Conservation (phyloP, 2,888 invertebrate genomes). For the Resseliella maxima region DNA sequence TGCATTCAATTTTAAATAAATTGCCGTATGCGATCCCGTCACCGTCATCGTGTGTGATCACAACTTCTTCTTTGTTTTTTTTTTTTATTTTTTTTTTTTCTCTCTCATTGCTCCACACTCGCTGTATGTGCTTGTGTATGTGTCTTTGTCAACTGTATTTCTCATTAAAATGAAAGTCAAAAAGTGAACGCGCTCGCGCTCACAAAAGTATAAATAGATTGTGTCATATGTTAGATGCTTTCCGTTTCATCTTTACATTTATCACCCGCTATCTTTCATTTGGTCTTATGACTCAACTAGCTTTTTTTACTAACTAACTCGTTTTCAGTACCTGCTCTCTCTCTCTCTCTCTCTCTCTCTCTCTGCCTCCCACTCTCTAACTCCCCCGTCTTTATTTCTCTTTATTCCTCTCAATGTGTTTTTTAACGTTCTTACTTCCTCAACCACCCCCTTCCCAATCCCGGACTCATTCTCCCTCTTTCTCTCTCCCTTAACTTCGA, state of each 20-base stretch:
- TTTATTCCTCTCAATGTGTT: no score
- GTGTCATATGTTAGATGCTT: slow-evolving; percentile 38
- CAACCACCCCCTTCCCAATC: no score
- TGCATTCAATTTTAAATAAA: slow-evolving; percentile 44
- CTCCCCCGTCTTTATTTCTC: no score
- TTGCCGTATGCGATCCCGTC: background rate
- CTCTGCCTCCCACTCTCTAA: background rate
- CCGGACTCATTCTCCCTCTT: background rate
- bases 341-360: background rate
- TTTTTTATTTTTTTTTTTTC: background rate
- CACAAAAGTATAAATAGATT: slow-evolving; percentile 9
- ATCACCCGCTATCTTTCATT: no score
- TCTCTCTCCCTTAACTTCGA: background rate
- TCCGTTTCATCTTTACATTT: background rate
- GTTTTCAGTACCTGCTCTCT: no score
- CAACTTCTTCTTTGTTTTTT: background rate
- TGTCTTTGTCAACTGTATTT: background rate
- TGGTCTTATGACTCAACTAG: no score
- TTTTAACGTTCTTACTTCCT: no score
- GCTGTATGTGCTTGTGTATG: no score
- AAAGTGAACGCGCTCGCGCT: background rate
- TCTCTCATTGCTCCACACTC: background rate
- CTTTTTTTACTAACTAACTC: no score
- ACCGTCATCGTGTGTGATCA: background rate
- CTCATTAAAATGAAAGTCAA: background rate